A percentile compares a stretch with the other conserved stretches of the same genome.
phyloP scores from a whole-genome alignment of 2,888 invertebrate genomes.

The Agrypnus murinus region DNA sequence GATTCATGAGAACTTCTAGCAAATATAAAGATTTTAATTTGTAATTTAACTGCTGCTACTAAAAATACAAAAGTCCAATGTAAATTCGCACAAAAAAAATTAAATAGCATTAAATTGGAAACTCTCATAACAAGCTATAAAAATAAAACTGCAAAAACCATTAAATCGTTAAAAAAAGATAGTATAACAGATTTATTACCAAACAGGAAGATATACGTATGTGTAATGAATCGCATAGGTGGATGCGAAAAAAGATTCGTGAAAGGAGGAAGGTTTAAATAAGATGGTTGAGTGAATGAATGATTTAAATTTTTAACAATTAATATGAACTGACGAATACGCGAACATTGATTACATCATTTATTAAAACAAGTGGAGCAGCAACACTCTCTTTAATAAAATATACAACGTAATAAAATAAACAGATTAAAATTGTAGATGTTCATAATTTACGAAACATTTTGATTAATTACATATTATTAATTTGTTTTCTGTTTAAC shows the following conservation, averaged over 20 bases:
- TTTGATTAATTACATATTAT: too few relatives aligned
- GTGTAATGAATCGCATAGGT: constrained; percentile 10
- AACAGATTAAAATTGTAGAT: constrained; percentile 27
- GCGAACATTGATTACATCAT: constrained; percentile 7
- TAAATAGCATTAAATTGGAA: too few relatives aligned
- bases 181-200: neutral
- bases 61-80: too few relatives aligned
- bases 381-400: constrained; percentile 36
- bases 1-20: constrained; percentile 10
- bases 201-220: constrained; percentile 12
- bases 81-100: too few relatives aligned
- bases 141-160: constrained; percentile 3
- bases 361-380: constrained; percentile 36
- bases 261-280: constrained; percentile 15
- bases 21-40: neutral
- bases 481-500: too few relatives aligned
- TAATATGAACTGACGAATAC: neutral
- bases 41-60: neutral
- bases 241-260: constrained; percentile 17
- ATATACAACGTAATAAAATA: constrained; percentile 25
- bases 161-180: neutral
- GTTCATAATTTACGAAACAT: too few relatives aligned
- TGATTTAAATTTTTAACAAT: constrained; percentile 11
- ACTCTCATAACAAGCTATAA: neutral
- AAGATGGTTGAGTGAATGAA: neutral